A percentile compares a stretch with the other conserved stretches of the same genome.
Conservation (phyloP, 2,888 invertebrate species). For the Andrena trimmerana region DNA sequence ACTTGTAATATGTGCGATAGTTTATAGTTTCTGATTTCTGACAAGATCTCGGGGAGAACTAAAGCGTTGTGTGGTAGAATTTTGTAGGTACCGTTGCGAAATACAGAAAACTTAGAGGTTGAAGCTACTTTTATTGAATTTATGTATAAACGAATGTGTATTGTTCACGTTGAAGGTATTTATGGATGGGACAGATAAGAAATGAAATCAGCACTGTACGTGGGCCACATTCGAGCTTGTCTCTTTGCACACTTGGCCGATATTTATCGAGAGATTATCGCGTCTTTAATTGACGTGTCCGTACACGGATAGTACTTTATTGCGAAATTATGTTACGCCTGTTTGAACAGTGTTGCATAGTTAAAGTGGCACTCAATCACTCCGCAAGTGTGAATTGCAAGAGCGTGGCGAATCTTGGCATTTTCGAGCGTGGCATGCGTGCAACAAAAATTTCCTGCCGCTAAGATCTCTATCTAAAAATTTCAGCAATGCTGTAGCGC, state of each 20-base stretch:
- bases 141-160: neutral
- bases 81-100: constrained; percentile 19
- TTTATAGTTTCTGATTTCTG: too few species aligned
- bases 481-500: neutral
- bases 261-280: constrained; percentile 47
- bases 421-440: neutral
- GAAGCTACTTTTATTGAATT: neutral
- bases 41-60: neutral
- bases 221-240: constrained; percentile 31
- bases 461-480: constrained; percentile 3
- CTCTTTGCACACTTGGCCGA: constrained; percentile 8
- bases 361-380: constrained; percentile 38
- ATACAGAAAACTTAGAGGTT: constrained; percentile 14
- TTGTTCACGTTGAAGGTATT: too few species aligned
- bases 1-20: neutral
- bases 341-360: constrained; percentile 27
- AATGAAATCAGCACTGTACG: neutral
- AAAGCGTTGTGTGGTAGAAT: neutral
- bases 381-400: neutral
- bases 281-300: constrained; percentile 32
- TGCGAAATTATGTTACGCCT: constrained; percentile 20
- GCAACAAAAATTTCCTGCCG: neutral
- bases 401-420: neutral
- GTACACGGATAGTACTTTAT: constrained; percentile 37
- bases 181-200: neutral